These are phyloP conservation scores for Cepaea nemoralis DNA, from an alignment of 1,140 invertebrate genomes.

Conservation along the genomic window DNA sequence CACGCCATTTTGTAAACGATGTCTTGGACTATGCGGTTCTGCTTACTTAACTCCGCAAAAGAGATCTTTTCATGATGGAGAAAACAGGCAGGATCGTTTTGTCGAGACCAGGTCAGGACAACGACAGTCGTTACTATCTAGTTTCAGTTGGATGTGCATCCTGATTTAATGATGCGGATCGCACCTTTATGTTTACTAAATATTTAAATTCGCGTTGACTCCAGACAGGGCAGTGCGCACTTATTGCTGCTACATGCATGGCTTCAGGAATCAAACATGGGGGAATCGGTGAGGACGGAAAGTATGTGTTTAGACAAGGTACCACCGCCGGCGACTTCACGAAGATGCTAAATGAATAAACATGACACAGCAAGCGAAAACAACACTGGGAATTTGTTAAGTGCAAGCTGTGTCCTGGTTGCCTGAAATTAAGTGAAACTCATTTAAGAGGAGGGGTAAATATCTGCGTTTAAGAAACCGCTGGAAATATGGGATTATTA, in stretches of 20 bases:
- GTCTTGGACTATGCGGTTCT: background rate
- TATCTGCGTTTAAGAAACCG: too few species aligned
- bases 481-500: too few species aligned
- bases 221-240: background rate
- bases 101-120: background rate
- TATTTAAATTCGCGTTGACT: constrained; percentile 15
- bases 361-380: background rate
- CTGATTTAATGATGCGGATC: background rate
- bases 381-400: background rate
- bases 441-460: too few species aligned
- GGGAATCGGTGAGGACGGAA: background rate
- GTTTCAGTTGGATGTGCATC: background rate
- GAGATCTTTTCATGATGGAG: background rate
- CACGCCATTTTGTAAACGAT: background rate
- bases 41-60: constrained; percentile 7
- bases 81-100: background rate
- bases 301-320: background rate
- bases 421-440: background rate
- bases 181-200: constrained; percentile 19
- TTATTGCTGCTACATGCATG: background rate
- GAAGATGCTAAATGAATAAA: background rate
- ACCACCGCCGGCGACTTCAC: background rate
- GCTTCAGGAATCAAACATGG: background rate
- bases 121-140: background rate
- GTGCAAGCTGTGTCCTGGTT: background rate